Conservation (phyloP, 2,113 vertebrate species). For the Osmerus mordax region DNA sequence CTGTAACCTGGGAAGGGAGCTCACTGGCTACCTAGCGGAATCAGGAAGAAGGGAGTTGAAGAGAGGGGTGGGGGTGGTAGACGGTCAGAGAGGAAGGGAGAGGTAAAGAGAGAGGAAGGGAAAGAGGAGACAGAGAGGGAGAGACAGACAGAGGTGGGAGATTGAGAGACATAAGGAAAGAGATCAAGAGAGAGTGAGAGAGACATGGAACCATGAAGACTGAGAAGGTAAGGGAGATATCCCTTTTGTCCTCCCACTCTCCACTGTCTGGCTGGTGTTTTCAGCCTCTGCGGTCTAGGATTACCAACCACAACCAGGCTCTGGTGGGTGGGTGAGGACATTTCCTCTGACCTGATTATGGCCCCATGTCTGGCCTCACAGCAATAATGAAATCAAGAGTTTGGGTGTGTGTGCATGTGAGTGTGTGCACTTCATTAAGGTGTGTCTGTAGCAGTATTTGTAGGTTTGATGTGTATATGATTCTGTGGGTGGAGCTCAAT, state of each 20-base stretch:
- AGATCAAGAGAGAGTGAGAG: not conserved
- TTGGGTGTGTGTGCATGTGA: not conserved
- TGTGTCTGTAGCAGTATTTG: too few relatives aligned
- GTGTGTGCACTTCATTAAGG: not conserved
- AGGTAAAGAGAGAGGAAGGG: not conserved
- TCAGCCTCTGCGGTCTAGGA: not conserved
- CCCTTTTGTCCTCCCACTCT: not conserved
- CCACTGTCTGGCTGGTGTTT: not conserved
- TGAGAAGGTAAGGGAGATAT: not conserved
- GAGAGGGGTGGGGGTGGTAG: not conserved
- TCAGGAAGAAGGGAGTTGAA: not conserved
- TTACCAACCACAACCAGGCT: not conserved
- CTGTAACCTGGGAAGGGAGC: not conserved
- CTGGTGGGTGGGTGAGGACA: not conserved
- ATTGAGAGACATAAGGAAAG: not conserved
- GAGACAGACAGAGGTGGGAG: not conserved
- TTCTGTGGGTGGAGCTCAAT: not conserved
- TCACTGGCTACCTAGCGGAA: not conserved
- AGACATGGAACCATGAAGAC: not conserved
- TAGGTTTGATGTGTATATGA: not conserved
- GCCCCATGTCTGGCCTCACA: constrained; percentile 2
- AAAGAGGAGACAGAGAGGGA: not conserved
- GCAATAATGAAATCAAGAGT: not conserved
- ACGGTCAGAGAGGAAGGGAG: not conserved
- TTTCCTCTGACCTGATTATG: not conserved